These are phyloP conservation scores for Sclerurus mexicanus DNA, from an alignment of 2,113 vertebrate genomes.

Conservation along the genomic window DNA sequence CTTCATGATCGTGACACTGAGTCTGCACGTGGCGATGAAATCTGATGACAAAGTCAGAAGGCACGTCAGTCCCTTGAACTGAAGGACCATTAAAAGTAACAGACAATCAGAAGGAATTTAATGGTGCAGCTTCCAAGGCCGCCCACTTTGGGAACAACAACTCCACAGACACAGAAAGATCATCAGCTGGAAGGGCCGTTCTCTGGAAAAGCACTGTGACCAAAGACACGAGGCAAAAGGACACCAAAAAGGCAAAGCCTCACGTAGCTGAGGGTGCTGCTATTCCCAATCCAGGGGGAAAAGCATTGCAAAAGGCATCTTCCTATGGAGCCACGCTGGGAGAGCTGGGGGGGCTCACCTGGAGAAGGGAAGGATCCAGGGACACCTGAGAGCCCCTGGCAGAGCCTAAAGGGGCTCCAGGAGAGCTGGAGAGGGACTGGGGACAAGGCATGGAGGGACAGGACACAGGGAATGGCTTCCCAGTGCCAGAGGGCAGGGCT, in stretches of 20 bases:
- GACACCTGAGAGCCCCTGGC: neutral
- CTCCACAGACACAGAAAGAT: neutral
- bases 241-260: neutral
- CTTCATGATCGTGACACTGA: neutral
- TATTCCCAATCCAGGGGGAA: neutral
- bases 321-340: neutral
- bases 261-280: neutral
- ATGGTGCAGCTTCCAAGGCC: neutral
- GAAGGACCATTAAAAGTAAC: neutral
- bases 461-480: neutral
- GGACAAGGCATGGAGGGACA: neutral
- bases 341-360: neutral
- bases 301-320: neutral
- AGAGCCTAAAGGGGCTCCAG: neutral
- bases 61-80: neutral
- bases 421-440: neutral
- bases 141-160: neutral
- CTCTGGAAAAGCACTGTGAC: neutral
- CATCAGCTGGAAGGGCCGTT: neutral
- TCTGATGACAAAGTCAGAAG: neutral
- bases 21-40: neutral
- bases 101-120: neutral
- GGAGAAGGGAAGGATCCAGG: neutral
- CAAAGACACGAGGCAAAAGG: neutral
- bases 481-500: neutral